Percentiles rank a stretch among this genome's conserved stretches.
Conservation (phyloP, 1,140 invertebrate genomes). For the Macrobrachium nipponense region DNA sequence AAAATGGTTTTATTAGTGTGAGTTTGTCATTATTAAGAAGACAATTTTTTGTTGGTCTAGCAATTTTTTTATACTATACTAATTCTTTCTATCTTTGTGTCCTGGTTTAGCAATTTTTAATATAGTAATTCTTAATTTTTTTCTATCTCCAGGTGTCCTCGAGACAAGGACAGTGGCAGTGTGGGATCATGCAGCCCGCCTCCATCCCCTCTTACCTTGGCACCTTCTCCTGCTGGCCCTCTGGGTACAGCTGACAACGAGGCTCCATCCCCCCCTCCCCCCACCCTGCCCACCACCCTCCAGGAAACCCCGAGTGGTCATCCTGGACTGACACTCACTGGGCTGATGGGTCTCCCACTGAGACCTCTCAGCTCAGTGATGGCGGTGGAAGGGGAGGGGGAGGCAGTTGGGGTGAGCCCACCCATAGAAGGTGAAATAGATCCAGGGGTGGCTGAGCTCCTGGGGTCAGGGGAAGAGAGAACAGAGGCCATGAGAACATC, state of each 20-base stretch:
- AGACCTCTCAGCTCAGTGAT: constrained; percentile 12
- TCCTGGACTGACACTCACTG: constrained; percentile 42
- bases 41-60: not conserved
- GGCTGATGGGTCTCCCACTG: constrained; percentile 52
- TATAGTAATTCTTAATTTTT: not conserved
- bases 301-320: constrained; percentile 31
- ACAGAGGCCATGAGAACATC: constrained; percentile 39
- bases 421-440: constrained; percentile 10
- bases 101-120: not conserved
- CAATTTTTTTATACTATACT: not conserved
- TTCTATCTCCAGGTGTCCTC: constrained; percentile 39
- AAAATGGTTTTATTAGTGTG: not conserved
- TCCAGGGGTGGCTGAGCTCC: constrained; percentile 41
- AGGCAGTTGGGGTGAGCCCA: not conserved
- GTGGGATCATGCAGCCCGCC: constrained; percentile 59
- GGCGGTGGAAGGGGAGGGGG: constrained; percentile 13
- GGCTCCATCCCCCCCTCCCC: constrained; percentile 30
- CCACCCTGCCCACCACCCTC: constrained; percentile 8
- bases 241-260: constrained; percentile 48
- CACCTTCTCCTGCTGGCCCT: constrained; percentile 34
- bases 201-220: constrained; percentile 43
- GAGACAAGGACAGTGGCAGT: constrained; percentile 56
- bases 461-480: constrained; percentile 47
- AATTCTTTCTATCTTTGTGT: not conserved
- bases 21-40: not conserved